Evolutionary conservation across 2,113 vertebrate species (phyloP).

Genomic region (Prionailurus bengalensis): DNA sequence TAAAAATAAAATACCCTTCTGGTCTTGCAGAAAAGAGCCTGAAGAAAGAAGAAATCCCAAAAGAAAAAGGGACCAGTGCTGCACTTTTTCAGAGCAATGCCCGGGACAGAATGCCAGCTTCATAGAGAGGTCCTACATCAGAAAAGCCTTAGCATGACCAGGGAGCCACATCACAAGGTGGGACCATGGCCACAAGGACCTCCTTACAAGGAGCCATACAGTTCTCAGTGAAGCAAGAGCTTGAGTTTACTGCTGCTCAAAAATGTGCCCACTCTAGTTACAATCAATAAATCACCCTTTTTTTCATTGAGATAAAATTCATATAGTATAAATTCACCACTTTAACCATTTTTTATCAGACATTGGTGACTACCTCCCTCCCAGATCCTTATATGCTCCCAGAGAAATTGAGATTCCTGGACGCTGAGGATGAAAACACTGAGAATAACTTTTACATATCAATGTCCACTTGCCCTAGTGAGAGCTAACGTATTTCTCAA

Average conservation of each 20-base stretch:
- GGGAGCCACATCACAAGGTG: not conserved
- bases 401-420: conserved; percentile 30
- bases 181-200: too few relatives aligned
- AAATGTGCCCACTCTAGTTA: not conserved
- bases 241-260: not conserved
- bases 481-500: conserved; percentile 1
- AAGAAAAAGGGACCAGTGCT: not conserved
- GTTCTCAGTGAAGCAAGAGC: not conserved
- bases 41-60: not conserved
- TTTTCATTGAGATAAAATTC: conserved; percentile 18
- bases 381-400: not conserved
- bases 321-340: not conserved
- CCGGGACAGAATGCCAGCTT: not conserved
- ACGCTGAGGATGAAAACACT: not conserved
- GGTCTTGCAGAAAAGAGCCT: not conserved
- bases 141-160: not conserved
- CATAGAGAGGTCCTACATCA: not conserved
- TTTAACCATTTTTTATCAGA: conserved; percentile 22
- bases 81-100: not conserved
- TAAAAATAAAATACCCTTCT: conserved; percentile 25
- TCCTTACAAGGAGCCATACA: not conserved
- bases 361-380: not conserved
- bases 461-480: not conserved
- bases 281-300: not conserved
- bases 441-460: not conserved